Percentiles rank a stretch among this genome's conserved stretches.
Evolutionary conservation across 2,797 vertebrate genomes (phyloP).

Genomic region (Bradypodion ventrale): DNA sequence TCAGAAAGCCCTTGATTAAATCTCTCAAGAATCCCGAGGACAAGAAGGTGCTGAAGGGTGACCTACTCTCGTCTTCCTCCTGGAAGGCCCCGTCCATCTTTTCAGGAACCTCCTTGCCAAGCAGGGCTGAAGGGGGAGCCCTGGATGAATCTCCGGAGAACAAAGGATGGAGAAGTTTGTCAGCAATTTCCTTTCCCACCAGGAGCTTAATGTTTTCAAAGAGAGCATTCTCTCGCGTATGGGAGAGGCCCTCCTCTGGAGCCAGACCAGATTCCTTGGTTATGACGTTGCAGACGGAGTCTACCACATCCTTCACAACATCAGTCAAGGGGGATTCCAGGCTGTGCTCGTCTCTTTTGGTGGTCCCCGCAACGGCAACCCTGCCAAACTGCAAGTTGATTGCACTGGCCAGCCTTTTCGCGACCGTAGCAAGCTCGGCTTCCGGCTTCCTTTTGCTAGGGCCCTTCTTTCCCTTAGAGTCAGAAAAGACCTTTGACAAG

Average conservation of each 20-base stretch:
- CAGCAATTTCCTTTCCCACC: conserved; percentile 35
- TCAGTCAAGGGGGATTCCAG: background rate
- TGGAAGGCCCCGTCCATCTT: background rate
- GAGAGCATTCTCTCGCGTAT: background rate
- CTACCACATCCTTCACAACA: conserved; percentile 18
- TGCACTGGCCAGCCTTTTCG: conserved; percentile 7
- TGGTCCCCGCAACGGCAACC: background rate
- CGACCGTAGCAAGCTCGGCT: background rate
- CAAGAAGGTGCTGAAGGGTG: conserved; percentile 42
- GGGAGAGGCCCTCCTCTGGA: background rate
- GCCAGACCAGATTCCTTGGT: background rate
- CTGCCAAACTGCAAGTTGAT: conserved; percentile 20
- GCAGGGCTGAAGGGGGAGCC: background rate
- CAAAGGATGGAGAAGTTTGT: conserved; percentile 44
- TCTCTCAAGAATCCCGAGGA: conserved; percentile 63
- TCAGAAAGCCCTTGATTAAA: conserved; percentile 63
- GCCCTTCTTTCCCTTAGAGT: background rate
- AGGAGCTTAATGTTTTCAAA: conserved; percentile 12
- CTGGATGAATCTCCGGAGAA: conserved; percentile 23
- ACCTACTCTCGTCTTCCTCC: background rate
- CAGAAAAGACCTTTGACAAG: conserved; percentile 7
- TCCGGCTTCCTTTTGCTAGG: background rate
- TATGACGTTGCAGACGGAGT: conserved; percentile 19
- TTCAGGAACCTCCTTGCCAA: background rate
- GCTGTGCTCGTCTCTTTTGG: background rate